These are phyloP conservation scores for Campylomormyrus numenius DNA, from an alignment of 2,113 vertebrate species.

Conservation along the genomic window DNA sequence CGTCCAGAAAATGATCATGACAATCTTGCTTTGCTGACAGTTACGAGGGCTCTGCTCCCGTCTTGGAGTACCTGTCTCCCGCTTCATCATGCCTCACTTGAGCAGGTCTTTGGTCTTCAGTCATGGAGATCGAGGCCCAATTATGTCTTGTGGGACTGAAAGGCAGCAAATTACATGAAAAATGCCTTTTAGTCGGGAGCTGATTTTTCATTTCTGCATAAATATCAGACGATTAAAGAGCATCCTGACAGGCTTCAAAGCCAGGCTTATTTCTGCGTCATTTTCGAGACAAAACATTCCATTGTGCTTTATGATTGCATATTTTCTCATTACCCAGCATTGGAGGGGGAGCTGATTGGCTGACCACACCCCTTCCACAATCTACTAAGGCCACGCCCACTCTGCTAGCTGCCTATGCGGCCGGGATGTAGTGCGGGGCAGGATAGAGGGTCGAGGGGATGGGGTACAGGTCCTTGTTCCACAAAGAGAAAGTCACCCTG, in stretches of 20 bases:
- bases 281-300: slow-evolving; percentile 1
- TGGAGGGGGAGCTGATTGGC: background rate
- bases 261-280: background rate
- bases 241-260: background rate
- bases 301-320: slow-evolving; percentile 3
- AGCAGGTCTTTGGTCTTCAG: background rate
- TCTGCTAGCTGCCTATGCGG: background rate
- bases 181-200: slow-evolving; percentile 9
- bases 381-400: background rate
- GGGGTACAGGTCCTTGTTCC: slow-evolving; percentile 9
- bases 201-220: slow-evolving; percentile 14
- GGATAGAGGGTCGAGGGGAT: too few relatives aligned
- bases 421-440: background rate
- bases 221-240: slow-evolving; percentile 14
- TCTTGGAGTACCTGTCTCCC: background rate
- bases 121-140: background rate
- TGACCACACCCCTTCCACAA: background rate
- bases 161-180: slow-evolving; percentile 13
- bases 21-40: background rate
- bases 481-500: slow-evolving; percentile 45
- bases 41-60: background rate
- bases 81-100: background rate
- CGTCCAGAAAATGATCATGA: background rate
- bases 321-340: background rate
- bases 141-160: slow-evolving; percentile 9